Evolutionary conservation across 2,888 invertebrate species (phyloP).

Genomic region (Ethmia dodecea): DNA sequence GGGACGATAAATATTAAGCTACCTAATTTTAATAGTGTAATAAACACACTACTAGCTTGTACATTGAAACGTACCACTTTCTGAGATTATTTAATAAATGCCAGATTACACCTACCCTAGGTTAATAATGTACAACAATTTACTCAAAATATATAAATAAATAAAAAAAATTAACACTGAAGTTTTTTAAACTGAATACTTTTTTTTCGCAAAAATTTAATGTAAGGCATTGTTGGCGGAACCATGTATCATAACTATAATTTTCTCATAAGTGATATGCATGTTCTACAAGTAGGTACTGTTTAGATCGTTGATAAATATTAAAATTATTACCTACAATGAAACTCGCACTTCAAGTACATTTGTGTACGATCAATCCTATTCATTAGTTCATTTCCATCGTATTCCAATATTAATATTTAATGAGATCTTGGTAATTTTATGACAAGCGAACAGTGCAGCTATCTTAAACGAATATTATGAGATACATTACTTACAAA

Average conservation of each 20-base stretch:
- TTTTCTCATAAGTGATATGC: slow-evolving; percentile 1
- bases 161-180: background rate
- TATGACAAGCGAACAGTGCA: slow-evolving; percentile 31
- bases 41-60: slow-evolving; percentile 41
- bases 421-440: slow-evolving; percentile 50
- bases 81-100: slow-evolving; percentile 53
- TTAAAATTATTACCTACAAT: too few species aligned
- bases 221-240: background rate
- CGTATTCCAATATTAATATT: slow-evolving; percentile 27
- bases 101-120: slow-evolving; percentile 20
- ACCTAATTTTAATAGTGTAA: slow-evolving; percentile 36
- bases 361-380: background rate
- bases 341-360: background rate
- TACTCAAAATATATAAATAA: slow-evolving; percentile 15
- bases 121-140: slow-evolving; percentile 15
- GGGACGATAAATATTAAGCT: slow-evolving; percentile 52
- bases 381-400: slow-evolving; percentile 3
- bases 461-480: slow-evolving; percentile 13
- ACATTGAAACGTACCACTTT: slow-evolving; percentile 30
- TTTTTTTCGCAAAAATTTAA: background rate
- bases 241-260: background rate
- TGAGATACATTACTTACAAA: background rate
- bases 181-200: background rate
- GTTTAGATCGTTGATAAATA: background rate
- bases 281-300: background rate